Base-by-base conservation (phyloP, 2,888 invertebrate species). In the Periphyllus acericola region DNA sequence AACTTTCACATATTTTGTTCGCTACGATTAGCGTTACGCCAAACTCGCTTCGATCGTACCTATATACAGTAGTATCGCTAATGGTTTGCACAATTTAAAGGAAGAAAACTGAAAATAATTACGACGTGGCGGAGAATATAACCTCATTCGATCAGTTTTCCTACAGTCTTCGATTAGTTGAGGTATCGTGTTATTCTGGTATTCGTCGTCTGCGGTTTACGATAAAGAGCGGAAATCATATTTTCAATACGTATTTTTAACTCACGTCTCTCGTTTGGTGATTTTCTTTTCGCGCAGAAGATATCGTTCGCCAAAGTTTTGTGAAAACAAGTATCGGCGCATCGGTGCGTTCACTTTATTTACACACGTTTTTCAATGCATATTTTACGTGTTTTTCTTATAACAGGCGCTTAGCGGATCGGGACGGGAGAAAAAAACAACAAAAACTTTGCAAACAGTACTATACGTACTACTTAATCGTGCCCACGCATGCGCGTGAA, bases 181-280 rank as follows among this genome's bases (percentile, higher is more conserved):
- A 46, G 84, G 76, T 76, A 84, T 68, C 84, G 36, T 76, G 60
- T 84, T 83, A 40, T 40, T 66, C 46, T 84, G 76, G 46, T 46
- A 78, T 34, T 78, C 17, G 68, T 46, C 46, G 76, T 83, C 60
- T 74, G 60, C 21, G 83, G 83, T 83, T 32, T 55, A 40, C 25
- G 36, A 80, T 9, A 34, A 40, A 19, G 14, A 72, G 21, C 36
- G 36, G 55, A 55, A 19, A 52, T 46, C 14, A 25, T 81, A 1
- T 46, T 46, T 46, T 40, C 14, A 29, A 29, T 29, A 29, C 14
- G 17, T 60, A 11, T 60, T 21, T 29, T 1, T 3, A 29, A 71
- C 29, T 17, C 11, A 9, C 71, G 25, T 71, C 17, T 3, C 1
- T 14, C 17, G 29, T 29, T 2, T 71, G 32, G 32, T 29, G 21